Evolutionary conservation across 1,140 invertebrate genomes (phyloP).

Genomic region (Heliconius hewitsoni): DNA sequence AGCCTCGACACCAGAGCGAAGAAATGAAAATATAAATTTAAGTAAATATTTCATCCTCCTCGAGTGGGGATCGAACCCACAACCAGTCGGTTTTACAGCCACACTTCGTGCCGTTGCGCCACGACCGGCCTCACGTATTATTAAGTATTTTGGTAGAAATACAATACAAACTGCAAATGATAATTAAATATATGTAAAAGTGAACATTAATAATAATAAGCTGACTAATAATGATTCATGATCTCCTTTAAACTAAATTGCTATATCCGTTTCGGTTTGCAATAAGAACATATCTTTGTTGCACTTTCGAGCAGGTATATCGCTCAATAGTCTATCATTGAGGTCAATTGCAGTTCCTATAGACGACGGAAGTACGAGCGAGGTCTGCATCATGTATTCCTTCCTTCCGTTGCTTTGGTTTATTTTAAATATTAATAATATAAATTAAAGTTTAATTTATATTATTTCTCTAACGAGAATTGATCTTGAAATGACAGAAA

Average conservation of each 20-base stretch:
- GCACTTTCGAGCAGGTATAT: conserved; percentile 1
- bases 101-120: no score
- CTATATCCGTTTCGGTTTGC: neutral
- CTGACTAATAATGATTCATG: conserved; percentile 7
- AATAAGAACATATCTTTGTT: neutral
- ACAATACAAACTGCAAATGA: neutral
- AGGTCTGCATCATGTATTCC: conserved; percentile 56
- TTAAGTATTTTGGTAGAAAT: no score
- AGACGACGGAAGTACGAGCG: conserved; percentile 61
- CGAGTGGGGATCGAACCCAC: no score
- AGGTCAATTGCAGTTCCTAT: conserved; percentile 40
- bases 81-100: no score
- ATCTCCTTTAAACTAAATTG: conserved; percentile 10
- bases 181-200: neutral
- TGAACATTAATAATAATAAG: neutral
- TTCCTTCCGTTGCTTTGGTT: conserved; percentile 61
- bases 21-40: no score
- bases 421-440: conserved; percentile 31
- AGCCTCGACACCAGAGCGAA: no score
- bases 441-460: conserved; percentile 21
- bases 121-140: no score
- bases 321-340: conserved; percentile 26
- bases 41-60: no score
- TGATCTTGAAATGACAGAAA: conserved; percentile 29
- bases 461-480: neutral